These are phyloP conservation scores for Hyaena hyaena DNA, from an alignment of 2,113 vertebrate species.

Conservation along the genomic window DNA sequence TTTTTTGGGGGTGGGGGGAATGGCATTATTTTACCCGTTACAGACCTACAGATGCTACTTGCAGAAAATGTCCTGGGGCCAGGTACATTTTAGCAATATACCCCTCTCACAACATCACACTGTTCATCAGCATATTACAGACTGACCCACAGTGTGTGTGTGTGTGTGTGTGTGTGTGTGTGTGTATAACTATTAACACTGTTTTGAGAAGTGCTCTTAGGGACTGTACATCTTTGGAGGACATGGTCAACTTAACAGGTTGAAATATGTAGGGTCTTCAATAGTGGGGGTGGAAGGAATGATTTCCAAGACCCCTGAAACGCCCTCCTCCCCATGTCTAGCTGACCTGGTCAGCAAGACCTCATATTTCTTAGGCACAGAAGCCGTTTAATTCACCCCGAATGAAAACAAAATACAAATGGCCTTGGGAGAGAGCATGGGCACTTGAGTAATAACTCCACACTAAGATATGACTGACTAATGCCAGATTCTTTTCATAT, in stretches of 20 bases:
- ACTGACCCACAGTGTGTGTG: neutral
- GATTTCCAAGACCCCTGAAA: neutral
- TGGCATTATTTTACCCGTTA: neutral
- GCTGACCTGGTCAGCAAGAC: neutral
- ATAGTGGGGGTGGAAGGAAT: neutral
- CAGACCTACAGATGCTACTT: neutral
- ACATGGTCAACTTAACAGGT: neutral
- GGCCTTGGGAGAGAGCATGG: neutral
- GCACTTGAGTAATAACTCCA: neutral
- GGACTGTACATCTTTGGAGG: neutral
- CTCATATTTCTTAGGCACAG: neutral
- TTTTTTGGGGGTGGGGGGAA: rapidly evolving
- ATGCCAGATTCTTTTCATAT: neutral
- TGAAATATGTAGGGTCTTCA: neutral
- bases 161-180: neutral
- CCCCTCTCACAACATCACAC: neutral
- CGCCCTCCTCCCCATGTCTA: neutral
- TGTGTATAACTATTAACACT: neutral
- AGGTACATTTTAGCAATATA: neutral
- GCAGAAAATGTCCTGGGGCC: neutral
- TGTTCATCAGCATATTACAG: neutral
- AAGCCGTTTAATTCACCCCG: neutral
- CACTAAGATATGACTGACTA: neutral
- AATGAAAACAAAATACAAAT: neutral
- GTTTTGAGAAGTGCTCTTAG: neutral